phyloP scores from a whole-genome alignment of 1,140 invertebrate species.

The Antheraea pernyi region DNA sequence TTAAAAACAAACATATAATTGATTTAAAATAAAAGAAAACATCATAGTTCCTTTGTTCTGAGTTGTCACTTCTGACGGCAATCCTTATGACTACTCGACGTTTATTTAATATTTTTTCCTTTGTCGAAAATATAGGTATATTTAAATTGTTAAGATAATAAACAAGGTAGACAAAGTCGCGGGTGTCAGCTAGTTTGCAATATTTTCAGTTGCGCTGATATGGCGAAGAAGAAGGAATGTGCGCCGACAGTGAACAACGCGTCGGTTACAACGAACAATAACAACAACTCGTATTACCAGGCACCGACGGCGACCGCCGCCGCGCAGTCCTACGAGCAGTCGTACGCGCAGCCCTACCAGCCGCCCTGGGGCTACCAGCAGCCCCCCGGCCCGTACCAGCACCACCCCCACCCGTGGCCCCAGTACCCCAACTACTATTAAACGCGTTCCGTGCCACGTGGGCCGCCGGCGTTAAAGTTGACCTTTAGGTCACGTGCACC shows the following conservation, averaged over 20 bases:
- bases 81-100: no score
- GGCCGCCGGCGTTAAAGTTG: no score
- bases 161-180: no score
- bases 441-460: neutral
- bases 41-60: no score
- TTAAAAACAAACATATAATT: no score
- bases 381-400: slow-evolving; percentile 61
- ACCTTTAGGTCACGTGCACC: no score
- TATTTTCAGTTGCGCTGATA: neutral
- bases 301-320: slow-evolving; percentile 41
- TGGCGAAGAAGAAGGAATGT: slow-evolving; percentile 57
- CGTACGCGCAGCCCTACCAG: slow-evolving; percentile 66
- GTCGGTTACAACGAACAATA: slow-evolving; percentile 26
- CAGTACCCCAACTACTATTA: slow-evolving; percentile 73
- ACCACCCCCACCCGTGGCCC: slow-evolving; percentile 60
- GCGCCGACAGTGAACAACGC: slow-evolving; percentile 20
- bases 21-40: no score
- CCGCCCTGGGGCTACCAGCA: slow-evolving; percentile 72
- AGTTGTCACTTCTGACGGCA: no score
- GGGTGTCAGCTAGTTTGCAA: neutral
- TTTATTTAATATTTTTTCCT: no score
- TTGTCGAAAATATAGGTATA: no score
- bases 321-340: slow-evolving; percentile 61
- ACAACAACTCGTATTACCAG: slow-evolving; percentile 55
- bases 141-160: no score